Evolutionary conservation across 2,888 invertebrate species (phyloP), one percentile per base, ranked within the genome.

Genomic region (Lymantria dispar): DNA sequence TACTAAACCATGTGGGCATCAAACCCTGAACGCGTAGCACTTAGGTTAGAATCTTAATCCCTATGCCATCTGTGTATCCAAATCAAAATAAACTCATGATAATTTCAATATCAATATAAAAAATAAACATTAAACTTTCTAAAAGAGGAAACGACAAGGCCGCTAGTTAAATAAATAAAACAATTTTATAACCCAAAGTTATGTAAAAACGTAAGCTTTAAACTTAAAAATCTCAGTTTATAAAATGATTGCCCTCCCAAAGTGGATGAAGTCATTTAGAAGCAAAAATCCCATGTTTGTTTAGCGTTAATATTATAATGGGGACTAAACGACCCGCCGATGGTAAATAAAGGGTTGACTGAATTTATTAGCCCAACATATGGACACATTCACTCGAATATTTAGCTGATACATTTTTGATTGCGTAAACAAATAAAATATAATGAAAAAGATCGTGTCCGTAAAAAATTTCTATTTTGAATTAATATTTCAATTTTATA

Each of bases 261-360:
- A 61, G 47, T 59, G 46, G 74, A 90, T 90, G 72, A 79, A 90
- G 89, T 82, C 83, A 87, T 90, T 89, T 82, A 72, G 78, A 72
- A 70, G 71, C 74, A 75, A 78, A 81, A 81, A 73, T 80, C 75
- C 74, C 74, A 52, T 90, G 89, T 90, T 90, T 89, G 83, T 85
- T 87, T 85, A 87, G 81, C 87, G 87, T 90, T 90, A 85, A 87
- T 87, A 83, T 88, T 81, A 88, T 90, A 90, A 89, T 88, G 85
- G 82, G 78, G 76, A 72, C 74, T 79, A 84, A 86, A 85, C 82
- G 85, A 78, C 68, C 77, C 74, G 58, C 70, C 74, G 72, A 69
- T 64, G 68, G 81, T 76, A 85, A 88, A 88, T 86, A 85, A 89
- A 89, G 89, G 89, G 89, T 88, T 89, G 81, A 77, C 66, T 60